Conservation (phyloP, 2,797 vertebrate species). For the Sciurus carolinensis region DNA sequence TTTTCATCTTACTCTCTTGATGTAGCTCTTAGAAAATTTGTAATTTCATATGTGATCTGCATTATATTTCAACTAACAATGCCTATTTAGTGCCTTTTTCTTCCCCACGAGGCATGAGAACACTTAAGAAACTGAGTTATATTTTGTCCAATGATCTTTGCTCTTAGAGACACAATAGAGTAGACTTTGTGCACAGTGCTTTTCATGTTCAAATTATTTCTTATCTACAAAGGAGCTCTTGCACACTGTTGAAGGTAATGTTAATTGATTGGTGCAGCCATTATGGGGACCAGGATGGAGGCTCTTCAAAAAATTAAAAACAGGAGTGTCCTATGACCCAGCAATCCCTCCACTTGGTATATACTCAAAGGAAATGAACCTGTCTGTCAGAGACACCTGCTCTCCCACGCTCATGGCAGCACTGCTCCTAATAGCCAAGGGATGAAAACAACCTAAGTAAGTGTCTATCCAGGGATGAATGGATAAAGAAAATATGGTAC, state of each 20-base stretch:
- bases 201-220: slow-evolving; percentile 9
- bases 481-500: not conserved
- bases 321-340: not conserved
- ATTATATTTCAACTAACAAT: not conserved
- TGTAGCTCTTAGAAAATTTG: slow-evolving; percentile 12
- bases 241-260: not conserved
- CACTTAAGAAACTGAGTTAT: not conserved
- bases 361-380: not conserved
- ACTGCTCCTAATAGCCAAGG: not conserved
- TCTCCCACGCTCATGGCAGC: not conserved
- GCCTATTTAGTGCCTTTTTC: not conserved
- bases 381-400: not conserved
- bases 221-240: not conserved
- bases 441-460: not conserved
- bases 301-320: not conserved
- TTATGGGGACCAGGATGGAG: not conserved
- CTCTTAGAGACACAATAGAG: not conserved
- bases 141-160: not conserved
- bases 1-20: slow-evolving; percentile 17
- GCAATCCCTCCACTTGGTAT: not conserved
- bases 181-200: not conserved
- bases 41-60: not conserved
- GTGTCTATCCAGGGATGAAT: not conserved
- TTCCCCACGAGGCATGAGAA: not conserved
- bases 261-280: not conserved